phyloP scores from a whole-genome alignment of 2,797 vertebrate genomes.

The Nyctibius grandis region DNA sequence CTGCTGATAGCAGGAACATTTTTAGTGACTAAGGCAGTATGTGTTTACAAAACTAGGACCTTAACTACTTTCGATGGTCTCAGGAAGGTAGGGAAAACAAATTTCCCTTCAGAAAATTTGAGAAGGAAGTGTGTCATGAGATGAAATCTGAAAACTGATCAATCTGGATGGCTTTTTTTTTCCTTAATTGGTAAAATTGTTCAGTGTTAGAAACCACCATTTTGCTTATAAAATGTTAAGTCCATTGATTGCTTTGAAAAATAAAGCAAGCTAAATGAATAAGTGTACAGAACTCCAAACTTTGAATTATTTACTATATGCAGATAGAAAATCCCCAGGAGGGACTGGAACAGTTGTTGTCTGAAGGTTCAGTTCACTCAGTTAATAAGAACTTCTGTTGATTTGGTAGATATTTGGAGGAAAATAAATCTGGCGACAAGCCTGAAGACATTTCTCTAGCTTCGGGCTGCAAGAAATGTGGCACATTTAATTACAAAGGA shows the following conservation, averaged over 20 bases:
- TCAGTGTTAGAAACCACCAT: not conserved
- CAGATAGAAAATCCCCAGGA: slow-evolving; percentile 12
- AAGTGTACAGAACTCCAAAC: not conserved
- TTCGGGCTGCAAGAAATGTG: slow-evolving; percentile 18
- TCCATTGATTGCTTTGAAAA: not conserved
- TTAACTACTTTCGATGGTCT: not conserved
- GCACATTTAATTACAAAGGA: slow-evolving; percentile 20
- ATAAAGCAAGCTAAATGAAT: not conserved
- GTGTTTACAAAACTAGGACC: not conserved
- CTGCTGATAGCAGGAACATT: not conserved
- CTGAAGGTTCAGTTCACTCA: slow-evolving; percentile 42
- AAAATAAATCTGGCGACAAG: slow-evolving; percentile 34
- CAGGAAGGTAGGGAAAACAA: not conserved
- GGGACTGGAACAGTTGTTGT: slow-evolving; percentile 34
- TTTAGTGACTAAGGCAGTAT: not conserved
- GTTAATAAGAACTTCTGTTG: slow-evolving; percentile 49
- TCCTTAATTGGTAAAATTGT: not conserved
- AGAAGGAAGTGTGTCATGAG: not conserved
- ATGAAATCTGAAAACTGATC: not conserved
- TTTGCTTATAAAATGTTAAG: not conserved
- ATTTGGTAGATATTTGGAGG: slow-evolving; percentile 40
- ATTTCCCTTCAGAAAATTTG: not conserved
- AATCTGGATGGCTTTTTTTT: not conserved
- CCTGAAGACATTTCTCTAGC: slow-evolving; percentile 19
- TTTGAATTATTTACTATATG: slow-evolving; percentile 12